Evolutionary conservation across 2,888 invertebrate species (phyloP).

Genomic region (Campoplex nolae): DNA sequence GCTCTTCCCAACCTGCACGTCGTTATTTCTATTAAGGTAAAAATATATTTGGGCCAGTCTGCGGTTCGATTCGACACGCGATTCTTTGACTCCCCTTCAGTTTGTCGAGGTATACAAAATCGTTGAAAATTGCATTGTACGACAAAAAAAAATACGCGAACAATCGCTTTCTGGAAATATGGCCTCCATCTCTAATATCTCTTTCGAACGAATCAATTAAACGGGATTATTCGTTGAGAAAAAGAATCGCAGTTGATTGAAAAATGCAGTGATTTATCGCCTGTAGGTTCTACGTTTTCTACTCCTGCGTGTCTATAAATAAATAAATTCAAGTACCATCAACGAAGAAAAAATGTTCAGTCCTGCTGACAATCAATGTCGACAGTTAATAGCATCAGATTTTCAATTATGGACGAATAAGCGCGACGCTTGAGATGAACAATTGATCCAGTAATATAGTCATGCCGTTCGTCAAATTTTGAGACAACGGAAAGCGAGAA

Average conservation of each 20-base stretch:
- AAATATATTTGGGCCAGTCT: slow-evolving; percentile 77
- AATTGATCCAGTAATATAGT: slow-evolving; percentile 81
- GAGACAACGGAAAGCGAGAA: slow-evolving; percentile 68
- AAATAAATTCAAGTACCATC: neutral
- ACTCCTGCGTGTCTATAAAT: neutral
- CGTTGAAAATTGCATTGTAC: neutral
- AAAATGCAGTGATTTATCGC: neutral
- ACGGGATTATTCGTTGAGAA: neutral
- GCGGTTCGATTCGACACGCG: slow-evolving; percentile 75
- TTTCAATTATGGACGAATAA: neutral
- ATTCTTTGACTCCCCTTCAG: slow-evolving; percentile 53
- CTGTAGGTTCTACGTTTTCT: neutral
- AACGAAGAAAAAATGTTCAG: neutral
- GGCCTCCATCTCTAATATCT: too few relatives aligned
- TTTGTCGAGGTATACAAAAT: slow-evolving; percentile 22
- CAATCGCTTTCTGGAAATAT: neutral
- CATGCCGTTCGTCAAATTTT: slow-evolving; percentile 74
- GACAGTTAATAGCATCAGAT: neutral
- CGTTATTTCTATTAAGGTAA: slow-evolving; percentile 59
- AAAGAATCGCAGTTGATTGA: neutral
- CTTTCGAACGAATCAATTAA: too few relatives aligned
- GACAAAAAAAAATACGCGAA: neutral
- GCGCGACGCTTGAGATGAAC: slow-evolving; percentile 1
- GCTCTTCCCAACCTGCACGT: slow-evolving; percentile 42
- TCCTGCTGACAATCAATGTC: neutral